Base-by-base conservation (phyloP, 2,888 invertebrate species). In the Ceriagrion tenellum region DNA sequence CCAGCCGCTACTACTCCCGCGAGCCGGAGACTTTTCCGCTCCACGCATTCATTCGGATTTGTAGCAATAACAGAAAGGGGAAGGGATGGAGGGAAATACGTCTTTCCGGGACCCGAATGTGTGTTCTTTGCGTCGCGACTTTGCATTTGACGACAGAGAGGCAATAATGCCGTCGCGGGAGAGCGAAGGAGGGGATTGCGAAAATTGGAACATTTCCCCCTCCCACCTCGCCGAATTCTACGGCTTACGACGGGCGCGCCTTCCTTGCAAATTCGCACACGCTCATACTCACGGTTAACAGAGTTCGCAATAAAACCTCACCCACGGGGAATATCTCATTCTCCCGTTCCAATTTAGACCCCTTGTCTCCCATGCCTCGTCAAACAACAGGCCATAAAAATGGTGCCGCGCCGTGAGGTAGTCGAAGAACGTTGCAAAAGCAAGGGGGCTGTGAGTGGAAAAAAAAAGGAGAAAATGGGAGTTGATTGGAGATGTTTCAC, bases 111-210 rank as follows among this genome's bases (percentile, higher is more conserved):
- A 81, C 47, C 47, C 47, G 47, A 47, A 47, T 47, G 47, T 47
- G 35, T 35, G 35, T 18, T 81, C 81, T 0, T 18, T 16, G 16
- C 47, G 30, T 35, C 81, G 81, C 10, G 69, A 69, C 81, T 35
- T 69, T 69, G 30, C 26, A 81, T 35, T 30, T 81, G 81, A 81
- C 81, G 81, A 81, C 81, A 35, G 35, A 35, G 35, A 81, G n/a
- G 30, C 74, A 81, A 81, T 81, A 81, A 81, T 81, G 81, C 81
- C 81, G n/a, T n/a, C n/a, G n/a, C n/a, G 35, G 69, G 69, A 69
- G n/a, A 13, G 12, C 47, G 47, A 47, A 47, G 47, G 47, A 47
- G n/a, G 35, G 30, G 35, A 26, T 26, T 23, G n/a, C 35, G 81
- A 35, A 20, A 59, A 81, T 81, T 13, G 81, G 81, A 10, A 35